Conservation (phyloP, 1,140 invertebrate genomes). For the Bombus huntii region DNA sequence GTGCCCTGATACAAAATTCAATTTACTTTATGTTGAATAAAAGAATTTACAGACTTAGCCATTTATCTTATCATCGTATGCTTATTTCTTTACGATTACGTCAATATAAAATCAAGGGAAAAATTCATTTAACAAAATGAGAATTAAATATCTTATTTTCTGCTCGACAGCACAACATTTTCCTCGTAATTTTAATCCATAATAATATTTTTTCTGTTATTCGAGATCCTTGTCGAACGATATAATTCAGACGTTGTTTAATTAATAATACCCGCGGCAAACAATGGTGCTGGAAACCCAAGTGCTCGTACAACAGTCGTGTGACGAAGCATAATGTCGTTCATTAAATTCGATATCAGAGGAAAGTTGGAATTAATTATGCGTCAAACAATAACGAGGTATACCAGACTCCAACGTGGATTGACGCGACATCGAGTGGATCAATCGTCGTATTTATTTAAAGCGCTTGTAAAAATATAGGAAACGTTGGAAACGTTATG, state of each 20-base stretch:
- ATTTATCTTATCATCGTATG: too few species aligned
- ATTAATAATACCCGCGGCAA: conserved; percentile 14
- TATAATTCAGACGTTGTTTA: not conserved
- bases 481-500: not conserved
- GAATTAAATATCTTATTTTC: too few species aligned
- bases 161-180: not conserved
- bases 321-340: conserved; percentile 8
- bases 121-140: not conserved
- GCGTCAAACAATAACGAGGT: conserved; percentile 2
- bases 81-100: not conserved
- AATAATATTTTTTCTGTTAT: not conserved
- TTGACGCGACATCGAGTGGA: not conserved
- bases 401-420: too few species aligned
- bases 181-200: too few species aligned
- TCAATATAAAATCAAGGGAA: not conserved
- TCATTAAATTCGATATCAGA: conserved; percentile 13
- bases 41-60: too few species aligned
- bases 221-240: not conserved
- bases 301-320: not conserved
- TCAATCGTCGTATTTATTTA: not conserved
- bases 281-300: not conserved
- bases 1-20: too few species aligned
- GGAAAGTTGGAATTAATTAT: conserved; percentile 16
- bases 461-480: not conserved
- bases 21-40: too few species aligned